These are phyloP conservation scores for Bursaphelenchus okinawaensis DNA, from an alignment of 2,888 invertebrate species.

Conservation along the genomic window DNA sequence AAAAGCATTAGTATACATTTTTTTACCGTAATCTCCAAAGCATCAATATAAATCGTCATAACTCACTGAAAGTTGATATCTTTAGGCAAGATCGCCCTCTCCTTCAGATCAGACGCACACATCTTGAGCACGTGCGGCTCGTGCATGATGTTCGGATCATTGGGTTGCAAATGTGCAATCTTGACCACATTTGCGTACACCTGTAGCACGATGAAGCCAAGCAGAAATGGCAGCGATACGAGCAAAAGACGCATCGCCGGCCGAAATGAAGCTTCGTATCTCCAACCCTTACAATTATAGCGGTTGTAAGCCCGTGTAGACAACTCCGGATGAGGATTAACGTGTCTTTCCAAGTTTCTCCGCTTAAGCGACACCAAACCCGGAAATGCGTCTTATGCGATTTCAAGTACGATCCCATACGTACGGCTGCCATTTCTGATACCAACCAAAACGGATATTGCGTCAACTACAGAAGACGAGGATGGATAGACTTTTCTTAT, in stretches of 20 bases:
- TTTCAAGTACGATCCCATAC: not conserved
- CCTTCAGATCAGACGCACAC: constrained; percentile 33
- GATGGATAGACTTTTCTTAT: too few relatives aligned
- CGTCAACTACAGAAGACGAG: not conserved
- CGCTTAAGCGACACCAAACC: not conserved
- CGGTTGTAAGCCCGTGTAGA: too few relatives aligned
- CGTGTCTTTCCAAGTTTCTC: not conserved
- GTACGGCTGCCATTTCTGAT: not conserved
- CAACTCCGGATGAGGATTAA: not conserved
- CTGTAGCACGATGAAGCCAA: not conserved
- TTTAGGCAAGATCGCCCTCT: constrained; percentile 27
- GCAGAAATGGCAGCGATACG: not conserved
- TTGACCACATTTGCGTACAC: constrained; percentile 3
- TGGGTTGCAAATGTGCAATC: constrained; percentile 34
- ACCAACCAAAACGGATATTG: not conserved
- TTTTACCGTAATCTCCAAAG: not conserved
- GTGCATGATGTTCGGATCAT: constrained; percentile 34
- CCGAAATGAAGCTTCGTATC: too few relatives aligned
- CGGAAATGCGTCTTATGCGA: not conserved
- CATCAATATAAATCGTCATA: not conserved
- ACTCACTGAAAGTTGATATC: constrained; percentile 29
- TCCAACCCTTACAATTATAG: not conserved
- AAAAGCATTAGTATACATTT: not conserved
- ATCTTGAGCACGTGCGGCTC: constrained; percentile 32
- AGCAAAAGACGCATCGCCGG: constrained; percentile 1